phyloP scores from a whole-genome alignment of 2,797 vertebrate genomes.

The Chromobotia macracanthus region DNA sequence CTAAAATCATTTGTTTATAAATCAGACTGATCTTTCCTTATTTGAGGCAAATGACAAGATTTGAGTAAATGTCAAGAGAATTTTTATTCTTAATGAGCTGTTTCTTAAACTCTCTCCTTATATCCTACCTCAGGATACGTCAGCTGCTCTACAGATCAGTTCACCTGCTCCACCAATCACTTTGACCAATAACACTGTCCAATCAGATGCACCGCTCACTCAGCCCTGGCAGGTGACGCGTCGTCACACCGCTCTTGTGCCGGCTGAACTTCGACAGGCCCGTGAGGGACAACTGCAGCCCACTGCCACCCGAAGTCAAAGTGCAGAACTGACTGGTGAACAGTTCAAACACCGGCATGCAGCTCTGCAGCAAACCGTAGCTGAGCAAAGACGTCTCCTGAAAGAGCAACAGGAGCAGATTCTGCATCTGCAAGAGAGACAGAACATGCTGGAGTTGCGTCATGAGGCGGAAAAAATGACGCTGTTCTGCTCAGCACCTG shows the following conservation, averaged over 20 bases:
- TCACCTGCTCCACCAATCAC: background rate
- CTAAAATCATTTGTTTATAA: no score
- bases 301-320: constrained; percentile 35
- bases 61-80: no score
- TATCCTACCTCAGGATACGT: constrained; percentile 9
- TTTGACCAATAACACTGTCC: constrained; percentile 17
- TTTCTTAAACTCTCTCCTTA: no score
- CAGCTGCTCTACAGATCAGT: constrained; percentile 35
- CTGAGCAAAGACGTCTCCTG: constrained; percentile 84
- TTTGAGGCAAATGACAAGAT: no score
- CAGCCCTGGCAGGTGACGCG: constrained; percentile 77
- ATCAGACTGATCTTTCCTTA: no score
- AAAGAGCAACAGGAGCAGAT: constrained; percentile 87
- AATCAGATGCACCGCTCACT: constrained; percentile 48
- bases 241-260: constrained; percentile 63
- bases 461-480: constrained; percentile 66
- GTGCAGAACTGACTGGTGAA: constrained; percentile 53
- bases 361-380: constrained; percentile 83
- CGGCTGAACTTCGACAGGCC: constrained; percentile 64
- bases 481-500: background rate
- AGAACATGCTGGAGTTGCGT: constrained; percentile 70
- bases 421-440: constrained; percentile 76
- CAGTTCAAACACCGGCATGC: constrained; percentile 75
- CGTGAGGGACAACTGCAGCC: background rate
- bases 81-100: no score